A percentile compares a stretch with the other conserved stretches of the same genome.
Conservation (phyloP, 2,888 invertebrate genomes). For the Dolichopus griseipennis region DNA sequence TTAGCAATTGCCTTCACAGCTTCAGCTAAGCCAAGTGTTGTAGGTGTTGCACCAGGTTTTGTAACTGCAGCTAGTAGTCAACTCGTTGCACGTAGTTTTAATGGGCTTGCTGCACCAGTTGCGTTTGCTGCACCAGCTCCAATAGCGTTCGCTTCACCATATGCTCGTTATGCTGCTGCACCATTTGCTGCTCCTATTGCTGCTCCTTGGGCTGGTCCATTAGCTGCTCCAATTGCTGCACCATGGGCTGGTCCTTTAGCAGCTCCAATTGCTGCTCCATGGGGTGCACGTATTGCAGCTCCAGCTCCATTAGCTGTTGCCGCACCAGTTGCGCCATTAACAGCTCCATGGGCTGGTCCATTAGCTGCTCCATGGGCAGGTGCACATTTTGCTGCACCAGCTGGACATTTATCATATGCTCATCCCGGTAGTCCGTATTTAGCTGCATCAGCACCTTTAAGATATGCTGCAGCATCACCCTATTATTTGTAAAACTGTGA, state of each 20-base stretch:
- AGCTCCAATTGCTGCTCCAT: constrained; percentile 7
- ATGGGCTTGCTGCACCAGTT: constrained; percentile 34
- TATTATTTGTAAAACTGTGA: constrained; percentile 18
- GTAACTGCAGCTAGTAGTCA: constrained; percentile 22
- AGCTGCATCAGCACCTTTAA: neutral
- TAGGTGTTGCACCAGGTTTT: constrained; percentile 31
- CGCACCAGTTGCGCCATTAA: constrained; percentile 47
- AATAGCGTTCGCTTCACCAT: constrained; percentile 45
- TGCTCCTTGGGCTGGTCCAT: constrained; percentile 13
- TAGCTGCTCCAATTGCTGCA: constrained; percentile 14
- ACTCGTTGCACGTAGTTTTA: constrained; percentile 22
- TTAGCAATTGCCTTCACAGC: constrained; percentile 20
- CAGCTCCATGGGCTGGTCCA: constrained; percentile 45
- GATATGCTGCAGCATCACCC: constrained; percentile 16
- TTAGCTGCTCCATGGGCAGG: constrained; percentile 30
- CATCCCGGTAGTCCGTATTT: neutral
- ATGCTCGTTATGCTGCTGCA: constrained; percentile 30
- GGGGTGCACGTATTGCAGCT: constrained; percentile 24
- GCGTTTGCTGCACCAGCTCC: constrained; percentile 54
- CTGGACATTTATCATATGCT: neutral
- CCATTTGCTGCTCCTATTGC: constrained; percentile 18
- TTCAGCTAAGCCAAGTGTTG: constrained; percentile 22
- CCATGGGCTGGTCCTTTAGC: constrained; percentile 12
- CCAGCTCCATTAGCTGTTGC: constrained; percentile 54
- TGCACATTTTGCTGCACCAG: constrained; percentile 10